Evolutionary conservation across 1,140 invertebrate species (phyloP), one percentile per base, ranked within the genome.

Genomic region (Lasioglossum albipes): DNA sequence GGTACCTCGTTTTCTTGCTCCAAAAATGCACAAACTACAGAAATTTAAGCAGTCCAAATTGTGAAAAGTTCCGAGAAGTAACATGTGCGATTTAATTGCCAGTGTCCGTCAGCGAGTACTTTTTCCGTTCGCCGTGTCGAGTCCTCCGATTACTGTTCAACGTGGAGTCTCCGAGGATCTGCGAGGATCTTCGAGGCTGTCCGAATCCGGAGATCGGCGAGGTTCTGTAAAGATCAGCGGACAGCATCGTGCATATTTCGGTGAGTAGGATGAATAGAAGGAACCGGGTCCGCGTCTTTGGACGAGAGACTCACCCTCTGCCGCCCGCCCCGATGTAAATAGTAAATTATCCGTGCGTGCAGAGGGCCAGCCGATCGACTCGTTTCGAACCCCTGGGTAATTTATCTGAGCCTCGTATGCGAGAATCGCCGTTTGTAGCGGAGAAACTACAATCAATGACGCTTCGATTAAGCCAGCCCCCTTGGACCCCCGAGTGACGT

Each of bases 271-370:
- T 16, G 13, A 7, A 54, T 6, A 54, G 1, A 49, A 9, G 45
- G 10, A 49, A 12, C 45, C 45, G 45, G 57, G n/a, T 20, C 20
- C 6, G 2, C 20, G 7, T 7, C n/a, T 13, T 49, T 49, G 57
- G 20, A 7, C 57, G 57, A 18, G 57, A 18, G 57, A 7, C 6
- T 59, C 57, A n/a, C 57, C 18, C 7, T 5, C 57, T n/a, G 20
- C 20, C 10, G 12, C 20, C 20, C 42, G 1, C 70, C 41, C 57
- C 68, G 59, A 79, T 88, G 87, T 88, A 88, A 87, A 88, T 88
- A 88, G 70, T 88, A 87, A 88, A 85, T 88, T 88, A 84, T 88
- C 75, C 76, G 49, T 68, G 16, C 20, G n/a, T 12, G 36, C 36
- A 36, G 36, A 12, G 66, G 59, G n/a, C 45, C 68, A 41, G 65